Percentiles rank a stretch among this genome's conserved stretches.
Conservation (phyloP, 2,888 invertebrate genomes). For the Listrodromus nycthemerus region DNA sequence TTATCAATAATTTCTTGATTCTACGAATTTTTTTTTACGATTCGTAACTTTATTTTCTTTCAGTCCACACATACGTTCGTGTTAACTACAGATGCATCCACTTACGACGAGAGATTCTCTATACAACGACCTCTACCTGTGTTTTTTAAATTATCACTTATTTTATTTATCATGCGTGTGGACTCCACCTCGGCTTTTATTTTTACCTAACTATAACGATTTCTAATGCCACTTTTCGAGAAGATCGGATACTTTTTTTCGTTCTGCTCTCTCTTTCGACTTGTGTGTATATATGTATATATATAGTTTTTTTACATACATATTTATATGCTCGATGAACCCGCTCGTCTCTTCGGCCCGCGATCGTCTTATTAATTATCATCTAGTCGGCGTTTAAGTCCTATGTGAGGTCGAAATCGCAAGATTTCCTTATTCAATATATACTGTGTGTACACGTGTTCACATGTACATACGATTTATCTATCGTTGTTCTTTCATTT, state of each 20-base stretch:
- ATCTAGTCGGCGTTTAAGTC: conserved; percentile 42
- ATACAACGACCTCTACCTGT: conserved; percentile 51
- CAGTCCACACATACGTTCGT: conserved; percentile 34
- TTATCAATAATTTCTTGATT: conserved; percentile 12
- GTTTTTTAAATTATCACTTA: conserved; percentile 6
- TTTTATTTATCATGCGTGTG: conserved; percentile 40
- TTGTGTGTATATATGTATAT: conserved; percentile 19
- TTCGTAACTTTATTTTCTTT: conserved; percentile 7
- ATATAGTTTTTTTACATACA: conserved; percentile 12
- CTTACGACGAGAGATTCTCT: conserved; percentile 41
- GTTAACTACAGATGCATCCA: conserved; percentile 32
- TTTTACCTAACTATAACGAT: conserved; percentile 48
- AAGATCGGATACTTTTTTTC: conserved; percentile 29
- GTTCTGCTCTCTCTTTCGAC: conserved; percentile 8
- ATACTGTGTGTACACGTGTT: not conserved
- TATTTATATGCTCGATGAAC: conserved; percentile 32
- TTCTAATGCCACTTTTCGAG: conserved; percentile 58
- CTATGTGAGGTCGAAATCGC: conserved; percentile 36
- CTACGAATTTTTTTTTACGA: not conserved
- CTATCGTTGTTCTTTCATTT: conserved; percentile 44
- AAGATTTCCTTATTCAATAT: conserved; percentile 1
- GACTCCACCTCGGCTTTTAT: conserved; percentile 35
- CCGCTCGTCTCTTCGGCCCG: conserved; percentile 25
- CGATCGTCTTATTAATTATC: conserved; percentile 24
- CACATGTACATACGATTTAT: not conserved